Conservation (phyloP, 2,797 vertebrate species). For the Malurus leucopterus region DNA sequence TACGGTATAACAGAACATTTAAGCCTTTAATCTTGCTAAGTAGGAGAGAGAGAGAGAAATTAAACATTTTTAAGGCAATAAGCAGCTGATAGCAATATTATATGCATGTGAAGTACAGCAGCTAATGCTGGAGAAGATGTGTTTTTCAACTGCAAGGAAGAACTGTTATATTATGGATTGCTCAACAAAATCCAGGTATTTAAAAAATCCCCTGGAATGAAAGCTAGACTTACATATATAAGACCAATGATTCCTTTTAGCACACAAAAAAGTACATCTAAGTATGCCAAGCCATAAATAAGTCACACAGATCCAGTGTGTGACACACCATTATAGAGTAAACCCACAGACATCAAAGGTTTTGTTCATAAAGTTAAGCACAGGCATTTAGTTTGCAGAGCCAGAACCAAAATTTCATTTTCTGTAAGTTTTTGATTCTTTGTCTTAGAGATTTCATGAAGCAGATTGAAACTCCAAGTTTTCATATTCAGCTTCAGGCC, state of each 20-base stretch:
- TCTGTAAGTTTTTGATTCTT: background rate
- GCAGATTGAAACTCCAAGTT: background rate
- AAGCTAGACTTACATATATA: constrained; percentile 11
- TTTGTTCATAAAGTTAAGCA: background rate
- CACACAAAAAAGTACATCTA: background rate
- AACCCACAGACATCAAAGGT: background rate
- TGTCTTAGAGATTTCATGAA: background rate
- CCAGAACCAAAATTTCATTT: constrained; percentile 13
- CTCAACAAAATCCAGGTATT: constrained; percentile 46
- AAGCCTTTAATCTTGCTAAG: constrained; percentile 57
- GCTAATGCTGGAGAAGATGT: constrained; percentile 17
- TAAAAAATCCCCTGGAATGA: constrained; percentile 37
- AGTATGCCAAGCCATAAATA: background rate
- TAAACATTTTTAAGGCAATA: constrained; percentile 47
- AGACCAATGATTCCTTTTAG: constrained; percentile 5
- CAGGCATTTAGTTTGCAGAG: background rate
- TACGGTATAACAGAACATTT: constrained; percentile 27
- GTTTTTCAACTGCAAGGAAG: constrained; percentile 19
- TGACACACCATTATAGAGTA: background rate
- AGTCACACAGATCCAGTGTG: background rate
- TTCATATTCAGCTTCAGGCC: background rate
- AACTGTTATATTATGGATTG: constrained; percentile 30
- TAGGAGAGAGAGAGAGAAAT: constrained; percentile 46
- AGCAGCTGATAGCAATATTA: constrained; percentile 35
- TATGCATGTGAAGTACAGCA: constrained; percentile 29